Conservation (phyloP, 1,140 invertebrate species). For the Dufourea novaeangliae region DNA sequence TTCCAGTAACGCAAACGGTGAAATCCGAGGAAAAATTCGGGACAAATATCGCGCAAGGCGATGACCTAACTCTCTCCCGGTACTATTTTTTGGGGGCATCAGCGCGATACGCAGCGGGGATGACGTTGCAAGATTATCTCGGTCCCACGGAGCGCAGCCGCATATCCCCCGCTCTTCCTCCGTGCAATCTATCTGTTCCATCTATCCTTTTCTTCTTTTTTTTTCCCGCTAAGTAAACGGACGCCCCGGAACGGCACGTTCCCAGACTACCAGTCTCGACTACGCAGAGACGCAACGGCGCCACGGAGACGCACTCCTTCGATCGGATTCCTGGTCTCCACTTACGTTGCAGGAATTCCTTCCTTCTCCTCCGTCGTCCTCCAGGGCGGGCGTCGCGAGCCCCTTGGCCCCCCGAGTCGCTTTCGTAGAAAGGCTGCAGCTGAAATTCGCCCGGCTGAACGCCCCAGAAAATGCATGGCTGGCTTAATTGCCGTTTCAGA, state of each 20-base stretch:
- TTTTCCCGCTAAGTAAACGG: conserved; percentile 56
- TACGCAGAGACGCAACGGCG: conserved; percentile 64
- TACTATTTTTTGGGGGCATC: conserved; percentile 32
- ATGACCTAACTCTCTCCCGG: conserved; percentile 20
- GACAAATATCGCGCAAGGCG: conserved; percentile 4
- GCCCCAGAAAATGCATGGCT: conserved; percentile 45
- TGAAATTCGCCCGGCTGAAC: conserved; percentile 11
- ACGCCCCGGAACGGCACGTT: conserved; percentile 56
- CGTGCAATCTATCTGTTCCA: conserved; percentile 40
- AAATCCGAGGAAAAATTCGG: too few species aligned
- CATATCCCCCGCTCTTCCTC: conserved; percentile 33
- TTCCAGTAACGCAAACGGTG: too few species aligned
- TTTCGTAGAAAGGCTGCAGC: conserved; percentile 31
- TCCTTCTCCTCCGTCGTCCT: conserved; percentile 28
- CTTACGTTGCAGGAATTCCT: conserved; percentile 65
- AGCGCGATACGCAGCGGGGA: background rate
- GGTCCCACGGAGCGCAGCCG: conserved; percentile 52
- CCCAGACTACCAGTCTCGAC: conserved; percentile 61
- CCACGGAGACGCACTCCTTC: conserved; percentile 64
- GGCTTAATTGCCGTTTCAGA: conserved; percentile 52
- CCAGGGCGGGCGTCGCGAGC: background rate
- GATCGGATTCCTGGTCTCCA: conserved; percentile 66
- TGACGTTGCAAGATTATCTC: conserved; percentile 31
- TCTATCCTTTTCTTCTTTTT: conserved; percentile 28
- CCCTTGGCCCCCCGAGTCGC: background rate